Percentiles rank a stretch among this genome's conserved stretches.
Conservation (phyloP, 2,797 vertebrate genomes). For the Sciaenops ocellatus region DNA sequence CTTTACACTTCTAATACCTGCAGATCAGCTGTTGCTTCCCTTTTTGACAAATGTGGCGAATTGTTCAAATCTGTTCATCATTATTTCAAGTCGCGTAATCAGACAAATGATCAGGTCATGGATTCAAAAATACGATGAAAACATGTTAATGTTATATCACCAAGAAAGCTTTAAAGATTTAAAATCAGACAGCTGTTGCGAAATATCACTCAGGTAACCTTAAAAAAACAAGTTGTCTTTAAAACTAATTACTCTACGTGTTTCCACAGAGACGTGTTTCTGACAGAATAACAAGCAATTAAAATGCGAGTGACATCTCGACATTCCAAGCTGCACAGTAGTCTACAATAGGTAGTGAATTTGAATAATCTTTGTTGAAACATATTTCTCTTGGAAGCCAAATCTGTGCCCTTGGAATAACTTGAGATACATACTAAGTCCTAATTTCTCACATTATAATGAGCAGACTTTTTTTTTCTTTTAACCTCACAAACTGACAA, state of each 20-base stretch:
- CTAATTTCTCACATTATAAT: neutral
- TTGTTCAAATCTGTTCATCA: neutral
- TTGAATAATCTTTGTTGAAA: neutral
- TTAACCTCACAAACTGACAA: conserved; percentile 3
- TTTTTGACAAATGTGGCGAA: conserved; percentile 5
- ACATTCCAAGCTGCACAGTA: neutral
- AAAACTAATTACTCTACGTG: neutral
- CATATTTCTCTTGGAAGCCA: neutral
- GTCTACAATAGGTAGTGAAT: neutral
- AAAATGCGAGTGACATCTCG: neutral
- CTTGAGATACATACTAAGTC: neutral
- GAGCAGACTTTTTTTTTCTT: neutral
- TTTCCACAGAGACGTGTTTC: neutral
- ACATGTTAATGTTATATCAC: neutral
- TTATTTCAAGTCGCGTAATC: neutral
- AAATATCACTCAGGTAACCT: neutral
- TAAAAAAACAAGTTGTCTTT: neutral
- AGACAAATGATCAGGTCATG: neutral
- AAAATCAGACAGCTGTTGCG: too few species aligned
- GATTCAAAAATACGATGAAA: neutral
- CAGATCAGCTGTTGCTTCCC: neutral
- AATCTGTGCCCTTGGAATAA: neutral
- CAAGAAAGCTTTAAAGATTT: neutral
- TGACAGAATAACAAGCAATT: neutral
- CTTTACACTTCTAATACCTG: conserved; percentile 24